phyloP scores from a whole-genome alignment of 2,888 invertebrate species.

The Eilema depressum region DNA sequence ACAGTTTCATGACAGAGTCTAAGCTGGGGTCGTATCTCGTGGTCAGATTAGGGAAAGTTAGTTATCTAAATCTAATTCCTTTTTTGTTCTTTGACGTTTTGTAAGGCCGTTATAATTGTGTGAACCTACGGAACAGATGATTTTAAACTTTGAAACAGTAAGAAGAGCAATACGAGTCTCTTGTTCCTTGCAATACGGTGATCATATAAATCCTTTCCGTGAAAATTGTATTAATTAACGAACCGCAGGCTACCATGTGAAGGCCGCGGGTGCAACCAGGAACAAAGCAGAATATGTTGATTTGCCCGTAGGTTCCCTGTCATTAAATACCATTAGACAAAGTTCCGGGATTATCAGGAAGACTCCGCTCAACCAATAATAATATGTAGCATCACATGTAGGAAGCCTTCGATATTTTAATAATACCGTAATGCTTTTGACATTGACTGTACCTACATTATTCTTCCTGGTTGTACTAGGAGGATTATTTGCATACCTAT shows the following conservation, averaged over 20 bases:
- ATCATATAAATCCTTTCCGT: too few relatives aligned
- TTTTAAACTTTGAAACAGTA: too few relatives aligned
- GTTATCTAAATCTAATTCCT: too few relatives aligned
- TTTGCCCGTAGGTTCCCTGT: background rate
- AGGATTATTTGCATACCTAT: slow-evolving; percentile 29
- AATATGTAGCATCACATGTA: slow-evolving; percentile 11
- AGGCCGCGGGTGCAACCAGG: background rate
- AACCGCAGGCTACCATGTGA: background rate
- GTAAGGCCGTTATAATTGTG: too few relatives aligned
- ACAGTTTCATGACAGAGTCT: too few relatives aligned
- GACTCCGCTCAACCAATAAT: background rate
- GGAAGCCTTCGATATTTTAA: slow-evolving; percentile 34
- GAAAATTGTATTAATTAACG: background rate
- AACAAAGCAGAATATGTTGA: background rate
- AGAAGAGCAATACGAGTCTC: too few relatives aligned
- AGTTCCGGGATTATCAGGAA: slow-evolving; percentile 5
- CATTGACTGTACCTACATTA: slow-evolving; percentile 50
- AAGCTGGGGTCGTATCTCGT: too few relatives aligned
- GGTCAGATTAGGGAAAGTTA: too few relatives aligned
- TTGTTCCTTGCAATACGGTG: too few relatives aligned
- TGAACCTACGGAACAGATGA: too few relatives aligned
- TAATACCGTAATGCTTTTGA: slow-evolving; percentile 46
- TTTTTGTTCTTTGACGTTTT: too few relatives aligned
- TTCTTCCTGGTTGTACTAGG: slow-evolving; percentile 60
- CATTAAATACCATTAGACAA: background rate